Percentiles rank a stretch among this genome's conserved stretches.
Evolutionary conservation across 2,888 invertebrate genomes (phyloP).

Genomic region (Heliconius aoede): DNA sequence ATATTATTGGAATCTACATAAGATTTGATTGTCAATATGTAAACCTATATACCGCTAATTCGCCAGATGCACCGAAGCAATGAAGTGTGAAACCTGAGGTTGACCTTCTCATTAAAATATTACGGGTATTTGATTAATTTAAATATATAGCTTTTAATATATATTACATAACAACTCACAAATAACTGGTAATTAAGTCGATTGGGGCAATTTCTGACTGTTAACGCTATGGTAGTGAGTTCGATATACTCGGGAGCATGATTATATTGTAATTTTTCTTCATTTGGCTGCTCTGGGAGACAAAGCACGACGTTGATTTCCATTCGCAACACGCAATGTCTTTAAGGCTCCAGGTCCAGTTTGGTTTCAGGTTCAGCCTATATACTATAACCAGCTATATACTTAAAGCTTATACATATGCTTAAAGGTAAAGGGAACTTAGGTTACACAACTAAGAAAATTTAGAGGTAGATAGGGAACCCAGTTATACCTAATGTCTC

Average conservation of each 20-base stretch:
- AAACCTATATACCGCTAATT: constrained; percentile 5
- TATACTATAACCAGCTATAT: too few relatives aligned
- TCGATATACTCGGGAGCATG: not conserved
- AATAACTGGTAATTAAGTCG: not conserved
- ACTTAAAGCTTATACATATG: too few relatives aligned
- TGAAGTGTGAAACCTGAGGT: constrained; percentile 16
- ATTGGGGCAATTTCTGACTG: not conserved
- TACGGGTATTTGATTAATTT: not conserved
- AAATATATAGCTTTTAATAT: not conserved
- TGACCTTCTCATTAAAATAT: constrained; percentile 8
- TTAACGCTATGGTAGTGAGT: not conserved
- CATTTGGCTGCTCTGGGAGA: too few relatives aligned
- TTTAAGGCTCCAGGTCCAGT: too few relatives aligned
- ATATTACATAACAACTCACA: not conserved
- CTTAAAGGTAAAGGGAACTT: too few relatives aligned
- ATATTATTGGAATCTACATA: not conserved
- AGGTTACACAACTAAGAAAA: too few relatives aligned
- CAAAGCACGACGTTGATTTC: too few relatives aligned
- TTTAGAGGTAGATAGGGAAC: too few relatives aligned
- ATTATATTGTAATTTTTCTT: too few relatives aligned
- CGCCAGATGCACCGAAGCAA: constrained; percentile 17
- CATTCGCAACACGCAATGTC: too few relatives aligned
- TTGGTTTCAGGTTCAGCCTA: too few relatives aligned
- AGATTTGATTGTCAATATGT: not conserved
- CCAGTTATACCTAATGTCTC: too few relatives aligned